Base-by-base conservation (phyloP, 2,888 invertebrate species). In the Stomorhina lunata region DNA sequence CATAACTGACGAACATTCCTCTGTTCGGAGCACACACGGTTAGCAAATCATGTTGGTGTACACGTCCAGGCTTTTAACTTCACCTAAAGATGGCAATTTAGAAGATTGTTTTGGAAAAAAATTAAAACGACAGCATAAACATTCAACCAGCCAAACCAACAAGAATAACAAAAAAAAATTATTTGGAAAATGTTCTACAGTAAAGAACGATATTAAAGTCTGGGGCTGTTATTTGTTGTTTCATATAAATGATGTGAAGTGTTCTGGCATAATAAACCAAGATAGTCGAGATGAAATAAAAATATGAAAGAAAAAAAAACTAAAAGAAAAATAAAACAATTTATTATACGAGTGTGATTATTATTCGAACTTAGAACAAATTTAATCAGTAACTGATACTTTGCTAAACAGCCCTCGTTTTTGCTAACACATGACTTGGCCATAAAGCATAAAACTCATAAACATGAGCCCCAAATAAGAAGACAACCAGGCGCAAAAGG, bases 371-470 rank as follows among this genome's bases (percentile, higher is more conserved):
- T 45, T 0, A 4, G 15, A 10, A 12, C n/a, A 27, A n/a, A 1
- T 20, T 55, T 25, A 61, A 25, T 7, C 22, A 25, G 2, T n/a
- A 4, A 9, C 5, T 25, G 9, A 17, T 9, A 72, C 22, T 75
- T 40, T n/a, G 10, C 9, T n/a, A 10, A 43, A 65, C 75, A 45
- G 9, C 40, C 75, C 65, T 45, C 75, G 34, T 4, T 45, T 15
- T 27, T 15, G 1, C 9, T 22, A 32, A 37, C 43, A 45, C 29
- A 59, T 32, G 50, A 32, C 50, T n/a, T 43, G 32, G 15, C 25
- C 68, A 61, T 53, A 77, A 68, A 37, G 34, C 63, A 71, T 65
- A 10, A 34, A 65, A 65, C 43, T 53, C 77, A 69, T 78, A 78
- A 78, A 63, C 25, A 63, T 45, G 10, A 71, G 15, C 15, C 4